Conservation (phyloP, 1,140 invertebrate genomes). For the Trichonephila clavata region DNA sequence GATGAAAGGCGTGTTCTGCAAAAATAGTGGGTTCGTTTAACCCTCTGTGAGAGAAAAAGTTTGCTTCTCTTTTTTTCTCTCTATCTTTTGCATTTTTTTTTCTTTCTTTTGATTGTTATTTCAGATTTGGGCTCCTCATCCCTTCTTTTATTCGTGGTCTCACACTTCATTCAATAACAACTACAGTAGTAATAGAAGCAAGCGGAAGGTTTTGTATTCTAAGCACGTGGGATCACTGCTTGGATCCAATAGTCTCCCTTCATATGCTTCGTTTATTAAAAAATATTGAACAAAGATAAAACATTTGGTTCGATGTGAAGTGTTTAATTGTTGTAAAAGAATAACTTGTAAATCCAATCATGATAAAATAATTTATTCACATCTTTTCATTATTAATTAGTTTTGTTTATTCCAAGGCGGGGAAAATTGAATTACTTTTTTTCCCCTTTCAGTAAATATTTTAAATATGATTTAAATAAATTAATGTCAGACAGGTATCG, state of each 20-base stretch:
- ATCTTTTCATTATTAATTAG: too few species aligned
- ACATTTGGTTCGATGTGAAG: too few species aligned
- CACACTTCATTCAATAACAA: neutral
- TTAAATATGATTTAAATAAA: too few species aligned
- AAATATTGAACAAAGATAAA: too few species aligned
- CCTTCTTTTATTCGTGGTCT: neutral
- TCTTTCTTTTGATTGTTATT: neutral
- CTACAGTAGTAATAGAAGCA: neutral
- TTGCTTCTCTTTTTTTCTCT: neutral
- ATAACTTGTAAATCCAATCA: too few species aligned
- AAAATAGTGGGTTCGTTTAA: constrained; percentile 51
- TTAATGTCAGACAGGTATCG: too few species aligned
- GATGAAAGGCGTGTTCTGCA: constrained; percentile 21
- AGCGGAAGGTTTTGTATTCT: neutral
- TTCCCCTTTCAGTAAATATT: too few species aligned
- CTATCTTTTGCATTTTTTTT: neutral
- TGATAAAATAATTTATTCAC: too few species aligned
- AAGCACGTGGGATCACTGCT: neutral
- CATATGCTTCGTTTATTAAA: neutral
- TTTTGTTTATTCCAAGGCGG: too few species aligned
- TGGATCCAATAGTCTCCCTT: neutral
- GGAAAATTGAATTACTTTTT: too few species aligned
- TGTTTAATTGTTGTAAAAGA: too few species aligned
- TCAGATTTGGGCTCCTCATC: neutral
- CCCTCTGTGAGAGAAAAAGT: neutral